Conservation (phyloP, 2,113 vertebrate species). For the Campylomormyrus numenius region DNA sequence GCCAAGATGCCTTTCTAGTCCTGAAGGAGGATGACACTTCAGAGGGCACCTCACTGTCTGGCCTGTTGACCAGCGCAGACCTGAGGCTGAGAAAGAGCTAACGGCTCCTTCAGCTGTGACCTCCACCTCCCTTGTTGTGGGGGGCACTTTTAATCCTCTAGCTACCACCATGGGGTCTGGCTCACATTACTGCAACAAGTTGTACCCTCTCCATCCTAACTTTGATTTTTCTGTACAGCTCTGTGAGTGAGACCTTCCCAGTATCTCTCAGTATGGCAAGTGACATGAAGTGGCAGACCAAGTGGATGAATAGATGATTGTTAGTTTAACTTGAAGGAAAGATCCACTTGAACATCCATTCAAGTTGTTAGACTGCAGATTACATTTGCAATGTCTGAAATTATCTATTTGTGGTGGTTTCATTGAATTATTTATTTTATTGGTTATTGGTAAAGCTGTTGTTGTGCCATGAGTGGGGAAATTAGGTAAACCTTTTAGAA, state of each 20-base stretch:
- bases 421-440: background rate
- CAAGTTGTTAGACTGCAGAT: background rate
- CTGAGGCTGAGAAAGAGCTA: constrained; percentile 83
- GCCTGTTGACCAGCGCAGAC: constrained; percentile 75
- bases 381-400: too few species aligned
- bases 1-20: constrained; percentile 84
- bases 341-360: background rate
- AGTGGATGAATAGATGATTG: background rate
- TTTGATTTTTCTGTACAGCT: background rate
- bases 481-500: background rate
- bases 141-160: background rate
- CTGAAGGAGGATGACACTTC: constrained; percentile 78
- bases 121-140: background rate
- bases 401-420: background rate
- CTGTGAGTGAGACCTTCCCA: background rate
- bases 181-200: background rate
- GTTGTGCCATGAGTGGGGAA: background rate
- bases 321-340: background rate
- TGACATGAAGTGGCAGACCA: background rate
- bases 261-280: background rate
- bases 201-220: background rate
- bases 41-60: constrained; percentile 78
- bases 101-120: constrained; percentile 24
- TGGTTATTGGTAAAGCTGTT: background rate
- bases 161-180: background rate